Conservation (phyloP, 2,113 vertebrate species). For the Hipposideros armiger region DNA sequence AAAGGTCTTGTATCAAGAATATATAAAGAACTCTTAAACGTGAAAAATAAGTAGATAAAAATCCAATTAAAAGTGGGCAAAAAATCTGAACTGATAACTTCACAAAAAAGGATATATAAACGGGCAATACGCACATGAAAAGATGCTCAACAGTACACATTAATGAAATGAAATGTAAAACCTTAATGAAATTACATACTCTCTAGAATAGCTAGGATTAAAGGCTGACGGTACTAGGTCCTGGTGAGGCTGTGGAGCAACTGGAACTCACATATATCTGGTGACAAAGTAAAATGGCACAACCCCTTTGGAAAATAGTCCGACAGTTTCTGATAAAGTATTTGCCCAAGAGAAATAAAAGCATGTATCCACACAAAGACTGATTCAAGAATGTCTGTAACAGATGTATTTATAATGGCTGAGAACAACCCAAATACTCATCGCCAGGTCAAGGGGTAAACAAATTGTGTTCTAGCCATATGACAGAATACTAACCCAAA, state of each 20-base stretch:
- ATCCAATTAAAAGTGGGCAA: not conserved
- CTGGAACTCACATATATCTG: not conserved
- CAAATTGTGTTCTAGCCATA: not conserved
- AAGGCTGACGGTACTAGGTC: not conserved
- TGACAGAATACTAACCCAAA: not conserved
- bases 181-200: not conserved
- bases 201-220: not conserved
- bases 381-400: not conserved
- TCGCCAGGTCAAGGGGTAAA: not conserved
- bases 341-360: conserved; percentile 36
- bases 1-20: not conserved
- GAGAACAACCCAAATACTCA: not conserved
- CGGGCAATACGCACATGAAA: not conserved
- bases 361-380: not conserved
- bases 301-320: not conserved
- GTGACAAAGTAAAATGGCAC: not conserved
- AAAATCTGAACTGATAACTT: not conserved
- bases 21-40: not conserved
- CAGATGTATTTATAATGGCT: not conserved
- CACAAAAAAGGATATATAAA: not conserved
- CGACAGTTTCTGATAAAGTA: not conserved
- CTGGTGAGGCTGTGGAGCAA: not conserved
- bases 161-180: not conserved
- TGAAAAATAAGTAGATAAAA: conserved; percentile 1
- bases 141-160: not conserved